Evolutionary conservation across 2,113 vertebrate genomes (phyloP).

Genomic region (Plotosus lineatus): DNA sequence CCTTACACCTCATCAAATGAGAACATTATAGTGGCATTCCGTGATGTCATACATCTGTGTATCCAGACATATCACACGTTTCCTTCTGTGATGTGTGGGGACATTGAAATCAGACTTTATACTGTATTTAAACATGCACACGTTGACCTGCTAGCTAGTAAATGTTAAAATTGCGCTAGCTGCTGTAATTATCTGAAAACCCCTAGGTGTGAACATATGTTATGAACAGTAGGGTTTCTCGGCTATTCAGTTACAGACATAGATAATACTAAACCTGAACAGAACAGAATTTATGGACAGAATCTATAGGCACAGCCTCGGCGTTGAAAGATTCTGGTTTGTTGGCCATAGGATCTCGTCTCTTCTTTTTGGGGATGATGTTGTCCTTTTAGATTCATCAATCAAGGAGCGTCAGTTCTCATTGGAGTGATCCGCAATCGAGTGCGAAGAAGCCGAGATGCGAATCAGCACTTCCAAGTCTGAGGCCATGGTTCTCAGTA

Average conservation of each 20-base stretch:
- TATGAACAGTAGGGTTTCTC: neutral
- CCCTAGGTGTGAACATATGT: neutral
- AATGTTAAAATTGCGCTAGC: neutral
- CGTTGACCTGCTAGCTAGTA: neutral
- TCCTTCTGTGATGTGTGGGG: neutral
- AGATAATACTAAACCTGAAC: neutral
- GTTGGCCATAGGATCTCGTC: no score
- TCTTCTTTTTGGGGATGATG: no score
- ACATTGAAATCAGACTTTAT: neutral
- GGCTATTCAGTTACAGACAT: neutral
- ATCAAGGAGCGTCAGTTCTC: no score
- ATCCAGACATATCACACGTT: neutral
- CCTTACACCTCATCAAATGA: constrained; percentile 32
- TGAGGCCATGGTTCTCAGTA: no score
- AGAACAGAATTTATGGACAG: no score
- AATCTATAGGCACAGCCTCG: no score
- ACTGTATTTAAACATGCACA: constrained; percentile 11
- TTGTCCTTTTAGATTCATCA: no score
- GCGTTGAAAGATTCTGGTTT: no score
- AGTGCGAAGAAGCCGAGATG: no score
- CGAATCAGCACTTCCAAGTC: no score
- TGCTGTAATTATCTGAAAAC: neutral
- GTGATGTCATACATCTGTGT: neutral
- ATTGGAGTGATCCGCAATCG: no score
- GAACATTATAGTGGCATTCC: neutral